These are phyloP conservation scores for Drosophila elegans DNA, from an alignment of 1,140 invertebrate species.

Conservation along the genomic window DNA sequence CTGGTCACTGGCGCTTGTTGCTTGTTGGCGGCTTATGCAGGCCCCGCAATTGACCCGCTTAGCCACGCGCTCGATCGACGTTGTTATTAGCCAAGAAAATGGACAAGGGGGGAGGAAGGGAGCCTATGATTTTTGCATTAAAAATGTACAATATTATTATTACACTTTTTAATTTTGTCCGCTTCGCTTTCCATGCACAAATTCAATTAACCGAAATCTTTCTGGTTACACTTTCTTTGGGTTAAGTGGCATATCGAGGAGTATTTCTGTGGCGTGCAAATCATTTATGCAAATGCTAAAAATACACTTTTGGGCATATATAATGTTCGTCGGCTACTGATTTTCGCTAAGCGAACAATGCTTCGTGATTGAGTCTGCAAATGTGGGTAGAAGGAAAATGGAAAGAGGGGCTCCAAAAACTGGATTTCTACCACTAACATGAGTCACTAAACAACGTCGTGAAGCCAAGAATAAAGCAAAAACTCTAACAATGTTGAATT, in stretches of 20 bases:
- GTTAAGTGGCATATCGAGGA: slow-evolving; percentile 37
- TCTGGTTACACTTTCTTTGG: slow-evolving; percentile 48
- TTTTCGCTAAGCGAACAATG: slow-evolving; percentile 47
- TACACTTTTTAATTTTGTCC: slow-evolving; percentile 24
- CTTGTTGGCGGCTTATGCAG: slow-evolving; percentile 44
- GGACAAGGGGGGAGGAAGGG: not conserved
- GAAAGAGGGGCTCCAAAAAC: slow-evolving; percentile 20
- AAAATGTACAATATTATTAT: slow-evolving; percentile 51
- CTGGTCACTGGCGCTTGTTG: slow-evolving; percentile 51
- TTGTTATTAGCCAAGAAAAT: slow-evolving; percentile 40
- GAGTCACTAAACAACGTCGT: slow-evolving; percentile 38
- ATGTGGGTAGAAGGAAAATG: not conserved
- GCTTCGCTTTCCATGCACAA: slow-evolving; percentile 46
- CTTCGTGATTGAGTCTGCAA: slow-evolving; percentile 44
- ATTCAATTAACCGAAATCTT: slow-evolving; percentile 62
- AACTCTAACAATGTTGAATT: slow-evolving; percentile 29
- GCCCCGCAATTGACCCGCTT: slow-evolving; percentile 72
- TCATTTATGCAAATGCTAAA: slow-evolving; percentile 63
- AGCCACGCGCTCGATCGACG: slow-evolving; percentile 51
- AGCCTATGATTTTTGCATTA: slow-evolving; percentile 62
- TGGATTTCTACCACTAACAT: slow-evolving; percentile 31
- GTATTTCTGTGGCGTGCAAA: slow-evolving; percentile 57
- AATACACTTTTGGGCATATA: slow-evolving; percentile 29
- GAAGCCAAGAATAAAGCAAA: slow-evolving; percentile 22
- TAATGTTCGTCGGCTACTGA: slow-evolving; percentile 39